Evolutionary conservation across 2,797 vertebrate species (phyloP), one percentile per base, ranked within the genome.

Genomic region (Artibeus jamaicensis): DNA sequence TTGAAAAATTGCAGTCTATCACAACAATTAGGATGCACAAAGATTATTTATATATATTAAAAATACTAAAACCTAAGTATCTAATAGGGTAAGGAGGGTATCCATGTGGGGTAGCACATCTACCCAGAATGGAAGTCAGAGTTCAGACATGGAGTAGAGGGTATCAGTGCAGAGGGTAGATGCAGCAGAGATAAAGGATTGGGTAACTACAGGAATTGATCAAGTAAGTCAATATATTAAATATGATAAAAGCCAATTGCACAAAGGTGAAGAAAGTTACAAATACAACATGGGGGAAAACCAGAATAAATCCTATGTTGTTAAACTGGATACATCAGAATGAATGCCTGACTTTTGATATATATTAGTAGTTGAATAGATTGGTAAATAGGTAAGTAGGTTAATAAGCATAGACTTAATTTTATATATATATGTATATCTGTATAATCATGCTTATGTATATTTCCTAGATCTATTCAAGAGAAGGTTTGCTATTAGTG

Each of bases 71-170:
- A 42, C 67, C 9, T 59, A 55, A 53, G 39, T 34, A 78, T 53
- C 19, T 39, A 77, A 42, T 2, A 44, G 9, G 2, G 0, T 70
- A 5, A 57, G 46, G 11, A 91, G 26, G 2, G 16, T 10, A 48
- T 59, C 5, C 10, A 55, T 5, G 5, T 57, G 14, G 10, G 5
- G 2, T 14, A 34, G 5, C 19, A 22, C 11, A 8, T 0, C 0
- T 82, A 1, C 12, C 21, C 5, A 67, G 29, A 82, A 46, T 2
- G 7, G 7, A 94, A 62, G 0, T 78, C 24, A 78, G 39, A 81
- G 18, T 4, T 86, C 26, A 62, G 10, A 4, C 6, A 82, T 2
- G 37, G 24, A 71, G 6, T 34, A 7, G 0, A 76, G 29, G 29
- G 0, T 8, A 39, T 32, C 9, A 37, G 15, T n/a, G 8, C 29